Conservation (phyloP, 2,888 invertebrate genomes). For the Thera obeliscata region DNA sequence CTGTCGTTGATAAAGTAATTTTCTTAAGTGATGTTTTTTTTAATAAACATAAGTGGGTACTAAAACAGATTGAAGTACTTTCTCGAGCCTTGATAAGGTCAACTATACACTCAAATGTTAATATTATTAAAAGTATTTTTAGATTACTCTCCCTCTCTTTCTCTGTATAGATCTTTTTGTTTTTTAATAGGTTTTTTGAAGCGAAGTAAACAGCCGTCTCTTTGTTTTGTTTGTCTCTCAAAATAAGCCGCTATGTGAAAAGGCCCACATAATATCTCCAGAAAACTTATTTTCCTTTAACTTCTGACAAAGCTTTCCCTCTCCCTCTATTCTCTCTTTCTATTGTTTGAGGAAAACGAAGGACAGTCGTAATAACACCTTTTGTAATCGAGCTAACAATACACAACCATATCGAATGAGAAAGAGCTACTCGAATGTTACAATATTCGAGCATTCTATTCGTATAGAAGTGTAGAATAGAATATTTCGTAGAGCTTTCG, state of each 20-base stretch:
- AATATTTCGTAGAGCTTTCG: neutral
- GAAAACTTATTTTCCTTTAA: neutral
- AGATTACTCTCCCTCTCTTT: too few relatives aligned
- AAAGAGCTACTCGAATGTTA: too few relatives aligned
- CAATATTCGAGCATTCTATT: too few relatives aligned
- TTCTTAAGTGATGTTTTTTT: neutral
- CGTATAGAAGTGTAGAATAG: neutral
- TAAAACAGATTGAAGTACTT: neutral
- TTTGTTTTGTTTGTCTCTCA: neutral
- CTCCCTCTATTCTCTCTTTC: too few relatives aligned
- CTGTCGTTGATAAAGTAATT: neutral
- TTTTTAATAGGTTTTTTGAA: too few relatives aligned
- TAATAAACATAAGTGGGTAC: conserved; percentile 3
- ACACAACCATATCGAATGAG: too few relatives aligned
- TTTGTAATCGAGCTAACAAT: too few relatives aligned
- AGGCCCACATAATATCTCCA: neutral
- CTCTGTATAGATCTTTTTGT: too few relatives aligned
- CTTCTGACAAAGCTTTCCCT: too few relatives aligned
- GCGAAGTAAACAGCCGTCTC: too few relatives aligned
- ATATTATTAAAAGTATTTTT: neutral
- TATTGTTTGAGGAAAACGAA: too few relatives aligned
- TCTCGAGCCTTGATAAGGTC: neutral
- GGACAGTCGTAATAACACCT: too few relatives aligned
- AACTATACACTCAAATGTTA: neutral
- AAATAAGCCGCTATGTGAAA: neutral